Percentiles rank a stretch among this genome's conserved stretches.
These are phyloP conservation scores for Sesamia nonagrioides DNA, from an alignment of 1,140 invertebrate species.

Conservation along the genomic window DNA sequence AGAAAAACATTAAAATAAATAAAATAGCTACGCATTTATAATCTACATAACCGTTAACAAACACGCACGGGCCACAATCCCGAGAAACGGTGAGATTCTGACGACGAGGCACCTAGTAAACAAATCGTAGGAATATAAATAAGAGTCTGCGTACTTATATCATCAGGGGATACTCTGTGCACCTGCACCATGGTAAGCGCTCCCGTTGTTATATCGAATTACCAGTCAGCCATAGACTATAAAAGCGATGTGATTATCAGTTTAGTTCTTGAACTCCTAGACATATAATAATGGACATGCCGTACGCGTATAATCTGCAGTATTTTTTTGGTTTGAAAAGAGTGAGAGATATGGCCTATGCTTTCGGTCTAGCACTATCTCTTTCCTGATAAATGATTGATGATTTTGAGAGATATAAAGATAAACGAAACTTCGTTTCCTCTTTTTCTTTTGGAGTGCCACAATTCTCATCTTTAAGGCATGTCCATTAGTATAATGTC, in stretches of 20 bases:
- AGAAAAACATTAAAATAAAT: constrained; percentile 40
- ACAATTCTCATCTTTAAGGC: too few species aligned
- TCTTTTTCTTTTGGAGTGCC: too few species aligned
- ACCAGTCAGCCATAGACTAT: constrained; percentile 35
- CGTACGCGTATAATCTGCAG: too few species aligned
- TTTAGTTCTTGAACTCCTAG: not conserved
- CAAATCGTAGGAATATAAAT: constrained; percentile 32
- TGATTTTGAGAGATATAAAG: too few species aligned
- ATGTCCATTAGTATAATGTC: too few species aligned
- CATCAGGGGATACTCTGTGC: constrained; percentile 38
- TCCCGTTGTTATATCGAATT: constrained; percentile 39
- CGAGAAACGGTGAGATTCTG: constrained; percentile 11
- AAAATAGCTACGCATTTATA: constrained; percentile 26
- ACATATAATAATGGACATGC: too few species aligned
- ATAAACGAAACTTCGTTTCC: too few species aligned
- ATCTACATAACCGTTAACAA: constrained; percentile 46
- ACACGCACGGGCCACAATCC: constrained; percentile 2
- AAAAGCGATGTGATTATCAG: not conserved
- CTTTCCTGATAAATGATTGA: too few species aligned
- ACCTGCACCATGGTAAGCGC: constrained; percentile 43
- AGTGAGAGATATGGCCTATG: too few species aligned
- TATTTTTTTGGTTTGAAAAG: too few species aligned
- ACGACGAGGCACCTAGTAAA: constrained; percentile 10
- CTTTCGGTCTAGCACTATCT: too few species aligned
- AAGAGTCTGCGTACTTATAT: constrained; percentile 19